These are phyloP conservation scores for Gnathonemus longibarbis DNA, from an alignment of 2,113 vertebrate species.

Conservation along the genomic window DNA sequence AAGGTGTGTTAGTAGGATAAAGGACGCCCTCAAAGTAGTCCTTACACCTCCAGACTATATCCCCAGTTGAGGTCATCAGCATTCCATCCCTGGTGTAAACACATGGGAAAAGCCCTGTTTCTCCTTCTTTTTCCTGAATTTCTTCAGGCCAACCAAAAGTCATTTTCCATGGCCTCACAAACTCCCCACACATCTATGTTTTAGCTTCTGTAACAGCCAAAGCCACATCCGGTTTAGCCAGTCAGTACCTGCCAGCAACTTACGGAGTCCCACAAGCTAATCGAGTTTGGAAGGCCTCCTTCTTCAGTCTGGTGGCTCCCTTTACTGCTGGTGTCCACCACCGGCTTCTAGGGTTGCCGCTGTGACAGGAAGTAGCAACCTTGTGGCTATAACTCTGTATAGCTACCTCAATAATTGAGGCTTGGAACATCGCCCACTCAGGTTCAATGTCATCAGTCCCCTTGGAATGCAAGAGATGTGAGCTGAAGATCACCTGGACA, in stretches of 20 bases:
- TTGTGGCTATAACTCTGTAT: background rate
- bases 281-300: background rate
- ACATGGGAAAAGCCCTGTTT: background rate
- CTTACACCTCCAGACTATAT: background rate
- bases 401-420: background rate
- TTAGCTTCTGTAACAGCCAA: background rate
- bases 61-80: background rate
- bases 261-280: background rate
- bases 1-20: background rate
- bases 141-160: background rate
- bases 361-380: background rate
- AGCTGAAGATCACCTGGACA: background rate
- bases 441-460: background rate
- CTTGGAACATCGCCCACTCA: background rate
- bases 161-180: background rate
- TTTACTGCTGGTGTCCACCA: background rate
- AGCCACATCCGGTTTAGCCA: background rate
- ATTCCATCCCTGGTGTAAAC: background rate
- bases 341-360: background rate
- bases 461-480: background rate
- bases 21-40: background rate
- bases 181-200: background rate
- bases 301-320: background rate
- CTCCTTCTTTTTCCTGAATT: background rate
- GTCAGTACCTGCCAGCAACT: background rate